A percentile compares a stretch with the other conserved stretches of the same genome.
phyloP scores from a whole-genome alignment of 2,113 vertebrate species.

The Hiodon alosoides region DNA sequence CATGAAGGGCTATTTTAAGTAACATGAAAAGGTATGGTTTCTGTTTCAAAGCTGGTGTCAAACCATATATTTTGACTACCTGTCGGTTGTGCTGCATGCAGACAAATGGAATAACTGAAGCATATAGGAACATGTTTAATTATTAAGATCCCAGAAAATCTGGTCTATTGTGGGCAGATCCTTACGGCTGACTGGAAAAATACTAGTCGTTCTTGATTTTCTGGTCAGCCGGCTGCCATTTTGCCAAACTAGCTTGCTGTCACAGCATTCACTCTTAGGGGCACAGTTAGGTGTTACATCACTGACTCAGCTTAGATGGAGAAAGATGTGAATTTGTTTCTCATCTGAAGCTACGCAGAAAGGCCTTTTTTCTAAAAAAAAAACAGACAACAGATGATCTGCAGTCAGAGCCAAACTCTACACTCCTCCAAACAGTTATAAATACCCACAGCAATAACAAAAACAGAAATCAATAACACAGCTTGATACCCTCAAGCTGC shows the following conservation, averaged over 20 bases:
- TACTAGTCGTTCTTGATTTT: background rate
- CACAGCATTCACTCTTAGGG: slow-evolving; percentile 3
- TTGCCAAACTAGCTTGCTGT: background rate
- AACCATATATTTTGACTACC: slow-evolving; percentile 31
- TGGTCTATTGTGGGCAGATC: slow-evolving; percentile 22
- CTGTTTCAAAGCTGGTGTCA: slow-evolving; percentile 19
- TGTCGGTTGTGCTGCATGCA: slow-evolving; percentile 33
- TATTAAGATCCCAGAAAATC: slow-evolving; percentile 42
- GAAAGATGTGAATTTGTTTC: background rate
- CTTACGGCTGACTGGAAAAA: slow-evolving; percentile 13
- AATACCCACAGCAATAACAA: background rate
- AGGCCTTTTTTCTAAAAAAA: background rate
- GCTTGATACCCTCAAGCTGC: background rate
- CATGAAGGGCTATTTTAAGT: slow-evolving; percentile 27
- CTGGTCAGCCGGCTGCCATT: background rate
- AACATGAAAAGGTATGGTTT: slow-evolving; percentile 28
- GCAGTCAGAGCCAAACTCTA: background rate
- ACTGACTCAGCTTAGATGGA: background rate
- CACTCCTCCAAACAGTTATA: background rate
- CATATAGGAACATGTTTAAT: slow-evolving; percentile 44
- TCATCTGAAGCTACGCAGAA: background rate
- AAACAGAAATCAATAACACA: background rate
- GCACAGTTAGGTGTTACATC: slow-evolving; percentile 7
- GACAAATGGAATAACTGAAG: slow-evolving; percentile 39
- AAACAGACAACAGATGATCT: background rate